Evolutionary conservation across 2,888 invertebrate genomes (phyloP), one percentile per base, ranked within the genome.

Genomic region (Phasia obesa): DNA sequence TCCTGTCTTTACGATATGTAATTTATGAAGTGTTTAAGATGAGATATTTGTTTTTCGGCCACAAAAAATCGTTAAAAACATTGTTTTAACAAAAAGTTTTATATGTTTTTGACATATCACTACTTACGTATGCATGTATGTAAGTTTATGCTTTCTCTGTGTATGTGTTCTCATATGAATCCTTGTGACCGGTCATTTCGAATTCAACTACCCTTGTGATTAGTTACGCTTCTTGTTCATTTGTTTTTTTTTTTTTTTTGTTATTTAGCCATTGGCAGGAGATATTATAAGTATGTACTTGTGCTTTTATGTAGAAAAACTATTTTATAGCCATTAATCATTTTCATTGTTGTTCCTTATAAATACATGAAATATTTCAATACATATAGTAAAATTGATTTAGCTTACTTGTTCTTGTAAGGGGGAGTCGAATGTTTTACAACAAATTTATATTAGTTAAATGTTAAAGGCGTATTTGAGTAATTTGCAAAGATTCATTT

Each of bases 1-100:
- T 76, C 15, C 47, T 75, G 80, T 55, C 62, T 73, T 75, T 73
- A 86, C 86, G 78, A 85, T 84, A 77, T 84, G 86, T 87, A 88
- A 86, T 88, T 89, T 89, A 89, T 88, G 87, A 88, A 88, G 89
- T 89, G 90, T 89, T 89, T 89, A 89, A 87, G 88, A 87, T 47
- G 76, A 67, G 42, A 67, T 67, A 47, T 55, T 53, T 44, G n/a
- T 47, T 35, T 75, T 49, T 55, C 53, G 31, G 49, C 60, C 42
- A 60, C 19, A 53, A 27, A 75, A 51, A 70, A 23, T 53, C 35
- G 35, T 53, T 55, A 70, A 35, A 77, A 70, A 21, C 49, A 71
- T 65, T 65, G 59, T 62, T 73, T 71, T 84, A 65, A 23, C 55
- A 5, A 75, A 57, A 55, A 75, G 15, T 47, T 55, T n/a, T 75